A percentile compares a stretch with the other conserved stretches of the same genome.
Conservation (phyloP, 1,140 invertebrate genomes). For the Armadillidium nasatum region DNA sequence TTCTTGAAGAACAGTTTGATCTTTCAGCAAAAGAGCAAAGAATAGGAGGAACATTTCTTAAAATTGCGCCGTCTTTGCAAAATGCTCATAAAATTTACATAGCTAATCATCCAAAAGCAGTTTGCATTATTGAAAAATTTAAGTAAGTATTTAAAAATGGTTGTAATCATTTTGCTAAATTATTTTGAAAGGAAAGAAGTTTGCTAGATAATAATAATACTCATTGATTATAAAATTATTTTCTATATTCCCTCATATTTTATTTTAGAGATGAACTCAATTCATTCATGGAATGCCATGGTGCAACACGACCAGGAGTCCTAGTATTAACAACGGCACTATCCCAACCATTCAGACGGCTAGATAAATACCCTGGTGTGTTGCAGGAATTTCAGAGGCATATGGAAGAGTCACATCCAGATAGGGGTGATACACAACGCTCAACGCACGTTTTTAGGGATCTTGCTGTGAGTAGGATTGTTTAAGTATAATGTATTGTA, state of each 20-base stretch:
- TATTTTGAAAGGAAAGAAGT: too few relatives aligned
- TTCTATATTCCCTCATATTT: not conserved
- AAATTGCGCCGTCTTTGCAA: constrained; percentile 78
- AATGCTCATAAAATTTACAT: constrained; percentile 84
- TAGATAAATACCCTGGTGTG: constrained; percentile 76
- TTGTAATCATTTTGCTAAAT: too few relatives aligned
- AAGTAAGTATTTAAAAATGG: constrained; percentile 28
- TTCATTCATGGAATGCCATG: not conserved
- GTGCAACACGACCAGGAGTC: constrained; percentile 61
- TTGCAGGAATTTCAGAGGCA: constrained; percentile 92
- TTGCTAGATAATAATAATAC: too few relatives aligned
- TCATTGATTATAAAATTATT: too few relatives aligned
- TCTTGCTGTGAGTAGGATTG: constrained; percentile 68
- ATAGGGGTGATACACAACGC: constrained; percentile 91
- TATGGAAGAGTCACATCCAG: constrained; percentile 88
- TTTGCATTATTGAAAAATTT: constrained; percentile 76
- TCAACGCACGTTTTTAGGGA: constrained; percentile 91
- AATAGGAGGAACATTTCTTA: constrained; percentile 85
- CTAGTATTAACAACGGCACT: constrained; percentile 84
- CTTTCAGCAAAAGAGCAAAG: constrained; percentile 55
- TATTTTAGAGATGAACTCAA: not conserved
- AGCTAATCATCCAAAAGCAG: constrained; percentile 84
- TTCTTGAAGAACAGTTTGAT: constrained; percentile 48
- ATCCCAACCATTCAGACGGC: constrained; percentile 86
- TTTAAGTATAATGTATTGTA: constrained; percentile 21